phyloP scores from a whole-genome alignment of 1,140 invertebrate species.

The Drosophila tani region DNA sequence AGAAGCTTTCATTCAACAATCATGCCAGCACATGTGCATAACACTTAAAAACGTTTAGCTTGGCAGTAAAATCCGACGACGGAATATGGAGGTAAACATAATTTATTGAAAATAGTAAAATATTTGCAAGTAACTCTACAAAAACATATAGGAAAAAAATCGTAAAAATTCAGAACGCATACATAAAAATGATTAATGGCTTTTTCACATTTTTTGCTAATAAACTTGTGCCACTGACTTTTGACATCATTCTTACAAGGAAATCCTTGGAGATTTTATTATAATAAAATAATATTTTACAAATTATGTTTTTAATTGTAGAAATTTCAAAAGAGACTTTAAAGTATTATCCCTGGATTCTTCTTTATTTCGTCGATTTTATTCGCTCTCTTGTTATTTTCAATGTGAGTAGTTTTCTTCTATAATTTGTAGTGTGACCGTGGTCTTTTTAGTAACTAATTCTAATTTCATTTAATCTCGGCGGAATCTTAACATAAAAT shows the following conservation, averaged over 20 bases:
- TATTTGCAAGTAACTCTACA: neutral
- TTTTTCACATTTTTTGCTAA: neutral
- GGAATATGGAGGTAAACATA: conserved; percentile 1
- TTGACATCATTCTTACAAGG: neutral
- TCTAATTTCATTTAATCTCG: too few species aligned
- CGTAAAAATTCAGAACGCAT: neutral
- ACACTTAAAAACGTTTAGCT: conserved; percentile 6
- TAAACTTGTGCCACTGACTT: neutral
- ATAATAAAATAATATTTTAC: too few species aligned
- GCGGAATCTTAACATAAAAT: too few species aligned
- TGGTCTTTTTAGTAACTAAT: too few species aligned
- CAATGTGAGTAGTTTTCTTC: too few species aligned
- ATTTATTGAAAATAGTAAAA: conserved; percentile 12
- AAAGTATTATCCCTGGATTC: too few species aligned
- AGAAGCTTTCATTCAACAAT: conserved; percentile 2
- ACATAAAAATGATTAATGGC: neutral
- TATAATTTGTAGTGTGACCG: too few species aligned
- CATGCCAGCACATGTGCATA: neutral
- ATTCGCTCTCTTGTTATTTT: too few species aligned
- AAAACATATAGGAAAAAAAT: neutral
- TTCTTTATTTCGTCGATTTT: too few species aligned
- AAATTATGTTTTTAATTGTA: too few species aligned
- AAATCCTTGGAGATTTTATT: neutral
- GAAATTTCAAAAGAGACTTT: too few species aligned
- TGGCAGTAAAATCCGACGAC: conserved; percentile 18